phyloP scores from a whole-genome alignment of 2,113 vertebrate genomes.

The Paralichthys olivaceus region DNA sequence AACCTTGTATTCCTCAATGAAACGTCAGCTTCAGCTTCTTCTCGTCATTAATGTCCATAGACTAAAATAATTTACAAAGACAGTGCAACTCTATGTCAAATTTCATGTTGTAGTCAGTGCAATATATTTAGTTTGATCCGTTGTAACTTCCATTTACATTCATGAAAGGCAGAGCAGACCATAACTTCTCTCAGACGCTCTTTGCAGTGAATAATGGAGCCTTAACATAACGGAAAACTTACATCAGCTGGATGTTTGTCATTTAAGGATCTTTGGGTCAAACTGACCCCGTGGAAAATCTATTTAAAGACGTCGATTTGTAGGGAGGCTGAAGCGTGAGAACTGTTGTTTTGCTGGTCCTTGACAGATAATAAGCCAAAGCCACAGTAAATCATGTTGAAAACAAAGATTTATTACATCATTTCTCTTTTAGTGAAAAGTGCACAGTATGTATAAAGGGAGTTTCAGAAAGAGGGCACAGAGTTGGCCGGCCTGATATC shows the following conservation, averaged over 20 bases:
- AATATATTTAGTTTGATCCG: not conserved
- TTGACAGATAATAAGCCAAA: not conserved
- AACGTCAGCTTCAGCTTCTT: too few relatives aligned
- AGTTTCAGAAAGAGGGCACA: conserved; percentile 36
- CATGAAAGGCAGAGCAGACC: not conserved
- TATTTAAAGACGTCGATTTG: conserved; percentile 9
- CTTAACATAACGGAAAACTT: not conserved
- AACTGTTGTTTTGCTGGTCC: not conserved
- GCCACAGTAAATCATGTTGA: not conserved
- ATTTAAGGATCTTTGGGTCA: conserved; percentile 16
- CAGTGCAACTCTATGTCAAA: not conserved
- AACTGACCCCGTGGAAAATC: conserved; percentile 8
- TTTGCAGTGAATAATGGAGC: not conserved
- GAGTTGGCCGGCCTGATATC: conserved; percentile 37
- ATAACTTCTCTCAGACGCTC: not conserved
- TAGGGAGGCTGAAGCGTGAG: not conserved
- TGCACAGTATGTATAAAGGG: not conserved
- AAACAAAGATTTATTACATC: conserved; percentile 4
- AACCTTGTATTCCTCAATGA: too few relatives aligned
- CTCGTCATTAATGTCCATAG: too few relatives aligned
- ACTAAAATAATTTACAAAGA: not conserved
- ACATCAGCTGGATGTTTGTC: not conserved
- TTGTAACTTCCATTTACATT: conserved; percentile 13
- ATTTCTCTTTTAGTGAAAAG: not conserved
- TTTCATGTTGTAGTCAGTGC: not conserved